Conservation (phyloP, 2,888 invertebrate genomes). For the Cosmia trapezina region DNA sequence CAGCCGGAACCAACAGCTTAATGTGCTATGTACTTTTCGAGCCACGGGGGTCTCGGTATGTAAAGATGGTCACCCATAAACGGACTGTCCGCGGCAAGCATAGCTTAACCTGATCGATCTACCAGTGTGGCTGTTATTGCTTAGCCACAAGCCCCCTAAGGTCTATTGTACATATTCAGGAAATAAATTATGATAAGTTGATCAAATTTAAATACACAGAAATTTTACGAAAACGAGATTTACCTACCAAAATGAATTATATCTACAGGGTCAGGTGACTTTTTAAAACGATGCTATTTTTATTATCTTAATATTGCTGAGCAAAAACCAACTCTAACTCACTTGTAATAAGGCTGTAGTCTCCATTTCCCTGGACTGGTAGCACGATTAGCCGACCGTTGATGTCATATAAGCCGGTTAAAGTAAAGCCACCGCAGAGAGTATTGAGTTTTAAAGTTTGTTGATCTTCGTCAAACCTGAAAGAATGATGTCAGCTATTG, state of each 20-base stretch:
- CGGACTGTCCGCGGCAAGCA: too few relatives aligned
- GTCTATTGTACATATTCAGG: neutral
- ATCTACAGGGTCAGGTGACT: neutral
- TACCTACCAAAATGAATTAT: neutral
- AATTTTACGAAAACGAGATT: neutral
- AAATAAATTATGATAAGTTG: neutral
- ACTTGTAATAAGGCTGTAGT: conserved; percentile 58
- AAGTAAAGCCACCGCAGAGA: conserved; percentile 49
- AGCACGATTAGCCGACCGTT: conserved; percentile 58
- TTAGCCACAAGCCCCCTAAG: too few relatives aligned
- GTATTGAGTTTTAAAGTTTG: conserved; percentile 27
- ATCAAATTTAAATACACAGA: neutral
- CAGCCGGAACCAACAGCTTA: too few relatives aligned
- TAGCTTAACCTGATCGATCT: too few relatives aligned
- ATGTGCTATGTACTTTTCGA: too few relatives aligned
- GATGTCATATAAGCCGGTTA: conserved; percentile 63
- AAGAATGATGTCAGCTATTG: too few relatives aligned
- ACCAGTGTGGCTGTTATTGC: too few relatives aligned
- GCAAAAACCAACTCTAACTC: conserved; percentile 16
- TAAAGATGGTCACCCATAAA: too few relatives aligned
- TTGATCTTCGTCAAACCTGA: conserved; percentile 47
- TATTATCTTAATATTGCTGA: neutral
- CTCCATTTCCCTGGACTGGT: conserved; percentile 62
- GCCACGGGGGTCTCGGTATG: too few relatives aligned
- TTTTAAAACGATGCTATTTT: conserved; percentile 2